These are phyloP conservation scores for Macaria liturata DNA, from an alignment of 2,888 invertebrate genomes.

Conservation along the genomic window DNA sequence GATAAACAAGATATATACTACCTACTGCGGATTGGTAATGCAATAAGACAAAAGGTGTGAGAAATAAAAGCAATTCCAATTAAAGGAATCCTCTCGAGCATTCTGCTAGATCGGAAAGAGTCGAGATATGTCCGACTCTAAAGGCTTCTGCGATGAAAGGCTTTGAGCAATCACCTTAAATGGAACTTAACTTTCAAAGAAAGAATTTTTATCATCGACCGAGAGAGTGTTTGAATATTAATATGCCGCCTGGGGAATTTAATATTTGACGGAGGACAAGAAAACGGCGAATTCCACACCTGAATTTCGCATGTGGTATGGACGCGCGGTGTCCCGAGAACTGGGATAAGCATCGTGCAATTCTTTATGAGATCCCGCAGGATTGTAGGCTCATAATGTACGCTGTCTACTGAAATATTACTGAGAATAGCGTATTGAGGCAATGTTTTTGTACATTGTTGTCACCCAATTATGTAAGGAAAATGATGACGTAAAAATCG, in stretches of 20 bases:
- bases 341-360: conserved; percentile 48
- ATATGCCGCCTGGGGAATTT: conserved; percentile 63
- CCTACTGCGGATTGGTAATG: conserved; percentile 29
- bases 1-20: conserved; percentile 28
- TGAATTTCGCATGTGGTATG: conserved; percentile 62
- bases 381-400: conserved; percentile 22
- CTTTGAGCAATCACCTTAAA: conserved; percentile 68
- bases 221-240: conserved; percentile 64
- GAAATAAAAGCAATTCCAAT: conserved; percentile 36
- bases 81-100: conserved; percentile 36
- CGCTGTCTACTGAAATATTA: conserved; percentile 26
- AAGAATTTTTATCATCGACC: conserved; percentile 51
- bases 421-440: conserved; percentile 32
- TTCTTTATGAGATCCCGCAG: conserved; percentile 55
- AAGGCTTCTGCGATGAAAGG: conserved; percentile 44
- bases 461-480: conserved; percentile 23
- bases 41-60: conserved; percentile 33
- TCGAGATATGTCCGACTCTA: conserved; percentile 38
- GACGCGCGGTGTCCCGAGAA: conserved; percentile 48
- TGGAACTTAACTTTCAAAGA: conserved; percentile 48
- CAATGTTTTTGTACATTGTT: conserved; percentile 23
- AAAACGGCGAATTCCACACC: conserved; percentile 52
- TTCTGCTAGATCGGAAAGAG: conserved; percentile 36
- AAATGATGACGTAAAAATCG: conserved; percentile 16
- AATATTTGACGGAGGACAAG: conserved; percentile 66